Evolutionary conservation across 2,113 vertebrate species (phyloP).

Genomic region (Rousettus leschenaultii): DNA sequence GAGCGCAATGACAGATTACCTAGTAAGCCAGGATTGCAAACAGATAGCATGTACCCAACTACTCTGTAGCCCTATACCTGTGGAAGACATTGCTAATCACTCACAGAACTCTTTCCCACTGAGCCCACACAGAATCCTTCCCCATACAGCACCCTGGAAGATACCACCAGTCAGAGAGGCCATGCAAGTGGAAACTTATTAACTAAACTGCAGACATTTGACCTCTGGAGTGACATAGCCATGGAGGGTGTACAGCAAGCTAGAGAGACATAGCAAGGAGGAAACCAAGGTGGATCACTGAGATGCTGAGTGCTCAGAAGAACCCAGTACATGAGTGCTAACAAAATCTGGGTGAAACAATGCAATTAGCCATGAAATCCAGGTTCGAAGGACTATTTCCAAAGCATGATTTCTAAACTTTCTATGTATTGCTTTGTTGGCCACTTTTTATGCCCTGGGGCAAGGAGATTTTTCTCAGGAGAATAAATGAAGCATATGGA

Average conservation of each 20-base stretch:
- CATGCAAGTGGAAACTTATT: not conserved
- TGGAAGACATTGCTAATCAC: not conserved
- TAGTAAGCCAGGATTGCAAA: not conserved
- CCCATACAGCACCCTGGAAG: not conserved
- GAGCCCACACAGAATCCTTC: not conserved
- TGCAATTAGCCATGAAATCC: not conserved
- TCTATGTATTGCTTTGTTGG: not conserved
- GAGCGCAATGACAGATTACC: not conserved
- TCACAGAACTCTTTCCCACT: not conserved
- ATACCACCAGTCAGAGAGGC: not conserved
- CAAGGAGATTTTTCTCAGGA: constrained; percentile 32
- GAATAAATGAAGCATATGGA: not conserved
- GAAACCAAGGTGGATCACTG: not conserved
- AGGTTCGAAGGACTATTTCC: not conserved
- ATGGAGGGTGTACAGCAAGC: not conserved
- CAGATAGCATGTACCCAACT: not conserved
- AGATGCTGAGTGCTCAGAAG: not conserved
- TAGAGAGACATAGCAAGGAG: not conserved
- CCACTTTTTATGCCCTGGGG: not conserved
- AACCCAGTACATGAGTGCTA: not conserved
- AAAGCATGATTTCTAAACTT: not conserved
- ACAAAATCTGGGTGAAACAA: not conserved
- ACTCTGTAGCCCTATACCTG: not conserved
- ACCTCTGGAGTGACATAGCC: not conserved
- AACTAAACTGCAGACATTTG: not conserved